Percentiles rank a stretch among this genome's conserved stretches.
Evolutionary conservation across 2,113 vertebrate species (phyloP).

Genomic region (Emydocephalus ijimae): DNA sequence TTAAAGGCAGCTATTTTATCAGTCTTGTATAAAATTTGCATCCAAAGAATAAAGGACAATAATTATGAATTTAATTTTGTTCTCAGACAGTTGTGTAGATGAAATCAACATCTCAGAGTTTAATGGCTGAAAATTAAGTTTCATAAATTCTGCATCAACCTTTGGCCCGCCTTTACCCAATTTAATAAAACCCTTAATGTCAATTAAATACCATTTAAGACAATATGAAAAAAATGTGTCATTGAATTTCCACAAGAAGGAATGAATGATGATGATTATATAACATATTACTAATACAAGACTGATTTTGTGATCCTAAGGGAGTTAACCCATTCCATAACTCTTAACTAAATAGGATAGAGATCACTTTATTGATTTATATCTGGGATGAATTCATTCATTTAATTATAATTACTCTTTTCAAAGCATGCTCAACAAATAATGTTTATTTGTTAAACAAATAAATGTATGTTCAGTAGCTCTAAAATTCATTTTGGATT

Average conservation of each 20-base stretch:
- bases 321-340: not conserved
- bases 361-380: not conserved
- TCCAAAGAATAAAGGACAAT: not conserved
- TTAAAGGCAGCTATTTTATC: not conserved
- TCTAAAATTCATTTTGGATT: not conserved
- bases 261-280: not conserved
- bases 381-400: not conserved
- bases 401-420: not conserved
- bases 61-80: not conserved
- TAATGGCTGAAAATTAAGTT: not conserved
- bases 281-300: not conserved
- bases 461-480: not conserved
- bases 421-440: not conserved
- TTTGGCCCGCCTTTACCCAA: not conserved
- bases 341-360: not conserved
- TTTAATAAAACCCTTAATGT: not conserved
- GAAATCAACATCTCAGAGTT: not conserved
- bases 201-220: not conserved
- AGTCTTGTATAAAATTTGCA: not conserved
- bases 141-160: not conserved
- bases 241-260: not conserved
- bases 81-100: not conserved
- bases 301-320: not conserved
- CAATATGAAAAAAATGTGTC: not conserved
- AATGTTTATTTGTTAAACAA: no score